Conservation (phyloP, 2,113 vertebrate species). For the Procavia capensis region DNA sequence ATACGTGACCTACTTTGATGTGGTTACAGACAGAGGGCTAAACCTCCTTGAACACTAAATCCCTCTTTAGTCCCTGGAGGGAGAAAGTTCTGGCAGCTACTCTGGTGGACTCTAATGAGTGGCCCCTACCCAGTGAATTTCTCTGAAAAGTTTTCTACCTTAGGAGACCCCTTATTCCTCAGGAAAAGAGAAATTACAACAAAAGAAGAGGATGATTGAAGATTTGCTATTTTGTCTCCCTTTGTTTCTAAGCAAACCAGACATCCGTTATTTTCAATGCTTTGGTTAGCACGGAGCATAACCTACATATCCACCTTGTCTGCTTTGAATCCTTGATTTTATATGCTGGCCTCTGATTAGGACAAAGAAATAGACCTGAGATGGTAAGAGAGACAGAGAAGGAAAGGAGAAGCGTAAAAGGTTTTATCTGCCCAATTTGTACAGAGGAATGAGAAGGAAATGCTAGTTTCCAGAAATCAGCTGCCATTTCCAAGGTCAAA, state of each 20-base stretch:
- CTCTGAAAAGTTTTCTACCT: not conserved
- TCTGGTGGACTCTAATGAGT: not conserved
- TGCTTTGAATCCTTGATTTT: not conserved
- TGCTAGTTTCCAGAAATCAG: not conserved
- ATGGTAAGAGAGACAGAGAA: not conserved
- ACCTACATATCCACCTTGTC: not conserved
- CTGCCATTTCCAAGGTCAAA: constrained; percentile 3
- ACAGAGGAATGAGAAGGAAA: not conserved
- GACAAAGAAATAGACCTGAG: not conserved
- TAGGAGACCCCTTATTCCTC: not conserved
- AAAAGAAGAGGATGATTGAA: not conserved
- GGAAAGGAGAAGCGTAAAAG: not conserved
- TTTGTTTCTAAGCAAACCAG: not conserved
- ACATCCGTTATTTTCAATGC: not conserved
- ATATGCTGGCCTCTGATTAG: not conserved
- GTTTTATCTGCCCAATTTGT: not conserved
- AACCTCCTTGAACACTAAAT: constrained; percentile 37
- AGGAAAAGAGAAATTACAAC: not conserved
- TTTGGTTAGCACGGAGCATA: not conserved
- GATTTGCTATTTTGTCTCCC: not conserved
- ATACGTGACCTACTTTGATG: constrained; percentile 58
- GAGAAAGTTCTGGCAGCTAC: not conserved
- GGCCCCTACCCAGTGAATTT: not conserved
- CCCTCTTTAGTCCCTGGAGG: not conserved
- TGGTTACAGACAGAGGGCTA: constrained; percentile 18